Evolutionary conservation across 2,888 invertebrate species (phyloP).

Genomic region (Mallateleia sp.): DNA sequence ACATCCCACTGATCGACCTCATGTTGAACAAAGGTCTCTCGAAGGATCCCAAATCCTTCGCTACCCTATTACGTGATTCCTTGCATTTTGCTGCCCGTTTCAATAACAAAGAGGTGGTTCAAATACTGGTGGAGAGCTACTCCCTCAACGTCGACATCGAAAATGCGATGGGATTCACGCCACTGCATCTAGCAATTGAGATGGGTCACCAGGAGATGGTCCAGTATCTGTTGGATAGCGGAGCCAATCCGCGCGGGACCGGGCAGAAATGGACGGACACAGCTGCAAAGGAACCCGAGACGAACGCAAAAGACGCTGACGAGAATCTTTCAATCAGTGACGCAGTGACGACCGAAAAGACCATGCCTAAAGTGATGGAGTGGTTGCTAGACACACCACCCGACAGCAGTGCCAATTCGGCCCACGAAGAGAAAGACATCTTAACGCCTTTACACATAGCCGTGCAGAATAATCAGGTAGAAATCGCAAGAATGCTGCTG

Average conservation of each 20-base stretch:
- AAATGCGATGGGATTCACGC: not conserved
- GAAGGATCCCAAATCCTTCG: slow-evolving; percentile 41
- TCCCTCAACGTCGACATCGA: slow-evolving; percentile 50
- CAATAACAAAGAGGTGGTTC: slow-evolving; percentile 40
- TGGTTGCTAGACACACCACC: not conserved
- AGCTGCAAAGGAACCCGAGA: not conserved
- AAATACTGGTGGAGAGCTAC: slow-evolving; percentile 46
- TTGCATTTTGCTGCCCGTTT: slow-evolving; percentile 43
- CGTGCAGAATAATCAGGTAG: slow-evolving; percentile 36
- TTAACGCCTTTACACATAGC: slow-evolving; percentile 37
- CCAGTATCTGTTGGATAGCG: slow-evolving; percentile 31
- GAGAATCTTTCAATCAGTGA: not conserved
- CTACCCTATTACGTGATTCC: slow-evolving; percentile 12
- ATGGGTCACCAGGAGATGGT: slow-evolving; percentile 28
- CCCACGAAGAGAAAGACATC: not conserved
- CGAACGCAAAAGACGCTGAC: too few species aligned
- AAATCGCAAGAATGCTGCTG: slow-evolving; percentile 37
- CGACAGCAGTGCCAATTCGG: not conserved
- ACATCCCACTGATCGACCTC: slow-evolving; percentile 38
- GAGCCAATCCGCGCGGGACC: slow-evolving; percentile 20
- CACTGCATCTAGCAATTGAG: slow-evolving; percentile 49
- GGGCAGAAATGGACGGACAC: not conserved
- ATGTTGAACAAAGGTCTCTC: slow-evolving; percentile 32
- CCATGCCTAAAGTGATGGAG: not conserved
- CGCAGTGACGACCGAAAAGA: not conserved